phyloP scores from a whole-genome alignment of 2,113 vertebrate genomes.

The Perccottus glenii region DNA sequence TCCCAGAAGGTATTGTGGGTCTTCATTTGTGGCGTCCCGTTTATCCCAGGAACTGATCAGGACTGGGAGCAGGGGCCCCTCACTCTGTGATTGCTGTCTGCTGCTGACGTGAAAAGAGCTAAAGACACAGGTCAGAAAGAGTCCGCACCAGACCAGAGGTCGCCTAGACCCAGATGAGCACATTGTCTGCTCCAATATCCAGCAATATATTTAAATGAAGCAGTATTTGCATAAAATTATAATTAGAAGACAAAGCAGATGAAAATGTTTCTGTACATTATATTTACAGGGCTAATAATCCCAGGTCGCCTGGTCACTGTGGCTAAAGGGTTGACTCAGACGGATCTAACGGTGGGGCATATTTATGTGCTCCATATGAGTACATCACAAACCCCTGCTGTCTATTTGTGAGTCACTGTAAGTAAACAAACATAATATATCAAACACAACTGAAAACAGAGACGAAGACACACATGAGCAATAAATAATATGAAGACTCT shows the following conservation, averaged over 20 bases:
- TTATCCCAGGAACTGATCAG: conserved; percentile 78
- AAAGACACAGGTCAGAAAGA: conserved; percentile 75
- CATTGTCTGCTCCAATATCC: conserved; percentile 69
- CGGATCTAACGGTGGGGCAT: conserved; percentile 15
- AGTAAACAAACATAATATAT: conserved; percentile 43
- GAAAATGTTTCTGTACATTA: background rate
- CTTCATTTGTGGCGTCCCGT: conserved; percentile 78
- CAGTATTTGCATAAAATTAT: background rate
- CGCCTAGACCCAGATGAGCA: conserved; percentile 78
- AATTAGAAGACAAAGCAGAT: background rate
- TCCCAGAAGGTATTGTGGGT: conserved; percentile 91
- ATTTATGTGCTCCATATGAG: conserved; percentile 52
- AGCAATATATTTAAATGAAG: background rate
- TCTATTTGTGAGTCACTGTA: conserved; percentile 59
- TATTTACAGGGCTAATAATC: conserved; percentile 26
- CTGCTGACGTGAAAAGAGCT: conserved; percentile 64
- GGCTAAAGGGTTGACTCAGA: conserved; percentile 14
- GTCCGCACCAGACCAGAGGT: conserved; percentile 81
- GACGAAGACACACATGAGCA: conserved; percentile 24
- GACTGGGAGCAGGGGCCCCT: conserved; percentile 76
- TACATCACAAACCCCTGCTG: conserved; percentile 56
- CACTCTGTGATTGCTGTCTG: conserved; percentile 59
- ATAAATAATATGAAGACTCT: background rate
- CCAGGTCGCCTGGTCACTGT: background rate
- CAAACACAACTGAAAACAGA: conserved; percentile 51